Base-by-base conservation (phyloP, 2,797 vertebrate genomes). In the Notamacropus eugenii region DNA sequence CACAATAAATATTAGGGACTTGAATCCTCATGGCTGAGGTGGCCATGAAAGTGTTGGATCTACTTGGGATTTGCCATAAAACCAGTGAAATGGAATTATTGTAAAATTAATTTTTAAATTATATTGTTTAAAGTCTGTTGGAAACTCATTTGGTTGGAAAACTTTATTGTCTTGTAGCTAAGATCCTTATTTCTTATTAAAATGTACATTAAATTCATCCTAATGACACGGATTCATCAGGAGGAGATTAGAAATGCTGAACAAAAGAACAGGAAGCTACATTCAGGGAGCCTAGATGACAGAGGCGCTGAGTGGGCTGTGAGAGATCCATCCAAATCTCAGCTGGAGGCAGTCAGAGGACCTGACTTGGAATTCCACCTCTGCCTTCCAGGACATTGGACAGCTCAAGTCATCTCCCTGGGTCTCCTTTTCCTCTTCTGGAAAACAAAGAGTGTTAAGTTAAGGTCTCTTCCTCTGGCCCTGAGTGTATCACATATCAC, bases 21-120 rank as follows among this genome's bases (percentile, higher is more conserved):
- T 54, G 54, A 93, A 54, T 1, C 55, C 40, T 19, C 0, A n/a
- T 27, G 22, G 0, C 46, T 90, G 92, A 92, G 14, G 55, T 4
- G 90, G 4, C 58, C 58, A 87, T 92, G 91, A 82, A 19, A 92
- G 8, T 11, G 5, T 14, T 90, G 55, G 55, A n/a, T 92, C 40
- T 55, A 4, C 67, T 2, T n/a, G 55, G 92, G 55, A 28, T 91
- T 57, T 95, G 74, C 8, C 56, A 28, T 93, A 74, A 59, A 95
- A 90, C 54, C 92, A 62, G 1, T 90, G 57, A 58, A 22, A 40
- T 93, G 16, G 40, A 54, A 93, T 93, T 93, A 91, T 91, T 90
- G 95, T 55, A 50, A 95, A 90, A 57, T 74, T 95, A 56, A 67
- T 93, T 90, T 82, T 31, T 87, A 97, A 92, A 50, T 40, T 59